These are phyloP conservation scores for Oryzias woworae DNA, from an alignment of 2,113 vertebrate species.

Conservation along the genomic window DNA sequence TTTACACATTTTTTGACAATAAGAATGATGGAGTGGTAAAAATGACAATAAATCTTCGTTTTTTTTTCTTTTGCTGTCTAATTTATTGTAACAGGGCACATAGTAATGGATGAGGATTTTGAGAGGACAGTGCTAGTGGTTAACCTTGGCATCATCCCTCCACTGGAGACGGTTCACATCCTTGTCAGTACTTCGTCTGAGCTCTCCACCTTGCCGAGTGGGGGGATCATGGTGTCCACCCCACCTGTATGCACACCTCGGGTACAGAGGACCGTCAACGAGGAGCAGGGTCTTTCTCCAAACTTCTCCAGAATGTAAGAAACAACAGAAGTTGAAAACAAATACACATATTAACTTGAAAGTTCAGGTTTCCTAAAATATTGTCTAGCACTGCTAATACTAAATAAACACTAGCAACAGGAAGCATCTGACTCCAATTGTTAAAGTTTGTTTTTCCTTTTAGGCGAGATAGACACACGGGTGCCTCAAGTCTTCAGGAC, in stretches of 20 bases:
- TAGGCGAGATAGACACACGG: slow-evolving; percentile 75
- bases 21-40: no score
- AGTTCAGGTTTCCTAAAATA: background rate
- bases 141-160: slow-evolving; percentile 86
- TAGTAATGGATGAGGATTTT: slow-evolving; percentile 89
- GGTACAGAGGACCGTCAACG: slow-evolving; percentile 81
- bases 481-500: slow-evolving; percentile 57
- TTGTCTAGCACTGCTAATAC: background rate
- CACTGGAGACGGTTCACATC: slow-evolving; percentile 87
- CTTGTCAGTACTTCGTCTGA: slow-evolving; percentile 95
- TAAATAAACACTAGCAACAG: background rate
- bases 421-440: background rate
- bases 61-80: background rate
- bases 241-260: slow-evolving; percentile 86
- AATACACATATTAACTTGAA: background rate
- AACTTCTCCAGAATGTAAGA: slow-evolving; percentile 81
- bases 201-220: slow-evolving; percentile 85
- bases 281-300: slow-evolving; percentile 73
- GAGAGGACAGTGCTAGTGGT: slow-evolving; percentile 89
- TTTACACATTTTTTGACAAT: no score
- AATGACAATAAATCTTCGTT: background rate
- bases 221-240: slow-evolving; percentile 85
- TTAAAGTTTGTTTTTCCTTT: slow-evolving; percentile 16
- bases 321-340: background rate
- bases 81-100: slow-evolving; percentile 71